phyloP scores from a whole-genome alignment of 2,113 vertebrate genomes.

The Grallaria varia region DNA sequence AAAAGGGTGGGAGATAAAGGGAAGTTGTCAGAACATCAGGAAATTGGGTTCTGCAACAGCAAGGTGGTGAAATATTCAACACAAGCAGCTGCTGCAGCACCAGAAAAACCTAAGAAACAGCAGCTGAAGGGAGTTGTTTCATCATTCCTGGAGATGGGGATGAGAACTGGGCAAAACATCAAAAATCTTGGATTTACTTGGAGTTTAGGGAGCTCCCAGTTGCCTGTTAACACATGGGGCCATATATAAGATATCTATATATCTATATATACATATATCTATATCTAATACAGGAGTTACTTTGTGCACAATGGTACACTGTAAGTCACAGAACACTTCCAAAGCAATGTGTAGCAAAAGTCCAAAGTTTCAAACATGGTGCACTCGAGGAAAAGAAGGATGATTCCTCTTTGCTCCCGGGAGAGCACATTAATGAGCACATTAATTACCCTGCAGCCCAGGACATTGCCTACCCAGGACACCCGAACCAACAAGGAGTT shows the following conservation, averaged over 20 bases:
- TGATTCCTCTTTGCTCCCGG: background rate
- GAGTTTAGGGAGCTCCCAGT: background rate
- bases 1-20: background rate
- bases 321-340: background rate
- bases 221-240: accelerated
- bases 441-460: background rate
- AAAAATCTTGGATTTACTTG: background rate
- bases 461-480: no score
- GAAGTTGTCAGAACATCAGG: background rate
- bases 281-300: background rate
- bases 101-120: background rate
- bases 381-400: background rate
- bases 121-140: background rate
- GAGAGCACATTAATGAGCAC: background rate
- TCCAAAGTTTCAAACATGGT: background rate
- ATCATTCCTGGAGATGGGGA: background rate
- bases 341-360: background rate
- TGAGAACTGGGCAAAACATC: background rate
- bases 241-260: no score
- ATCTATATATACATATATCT: background rate
- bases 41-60: background rate
- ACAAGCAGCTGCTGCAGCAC: background rate
- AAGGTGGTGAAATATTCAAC: background rate
- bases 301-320: background rate
- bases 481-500: background rate